These are phyloP conservation scores for human DNA, from an alignment of 2,113 vertebrate species.

Conservation along the genomic window DNA sequence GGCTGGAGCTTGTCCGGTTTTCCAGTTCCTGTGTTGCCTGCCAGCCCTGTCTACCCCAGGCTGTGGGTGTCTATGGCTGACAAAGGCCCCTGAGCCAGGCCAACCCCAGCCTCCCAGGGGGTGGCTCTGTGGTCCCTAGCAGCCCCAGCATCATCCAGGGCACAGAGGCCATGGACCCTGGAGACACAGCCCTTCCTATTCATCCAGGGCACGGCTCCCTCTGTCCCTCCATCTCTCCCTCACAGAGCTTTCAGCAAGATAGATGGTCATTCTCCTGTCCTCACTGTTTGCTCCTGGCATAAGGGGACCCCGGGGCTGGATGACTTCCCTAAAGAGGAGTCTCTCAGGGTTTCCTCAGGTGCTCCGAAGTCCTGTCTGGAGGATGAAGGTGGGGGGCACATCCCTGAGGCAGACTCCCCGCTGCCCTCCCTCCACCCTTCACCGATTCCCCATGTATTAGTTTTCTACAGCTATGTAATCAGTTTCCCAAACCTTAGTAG, in stretches of 20 bases:
- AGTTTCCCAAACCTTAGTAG: background rate
- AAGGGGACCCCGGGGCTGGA: background rate
- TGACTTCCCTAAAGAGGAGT: background rate
- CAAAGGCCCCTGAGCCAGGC: background rate
- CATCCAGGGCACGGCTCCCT: rapidly evolving
- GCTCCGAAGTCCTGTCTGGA: background rate
- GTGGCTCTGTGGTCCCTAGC: background rate
- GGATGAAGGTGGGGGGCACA: background rate
- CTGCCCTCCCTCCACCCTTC: background rate
- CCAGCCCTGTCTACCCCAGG: background rate
- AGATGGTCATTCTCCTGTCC: background rate
- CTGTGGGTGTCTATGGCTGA: background rate
- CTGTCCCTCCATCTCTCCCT: background rate
- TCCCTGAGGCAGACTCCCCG: background rate
- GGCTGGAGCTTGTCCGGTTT: background rate
- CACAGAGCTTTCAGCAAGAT: background rate
- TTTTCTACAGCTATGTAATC: background rate
- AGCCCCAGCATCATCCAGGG: background rate
- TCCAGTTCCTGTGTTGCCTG: background rate
- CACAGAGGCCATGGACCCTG: background rate
- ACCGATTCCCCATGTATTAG: background rate
- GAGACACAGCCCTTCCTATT: background rate
- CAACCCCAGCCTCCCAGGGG: background rate
- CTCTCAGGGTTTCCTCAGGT: background rate
- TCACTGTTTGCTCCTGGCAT: background rate